phyloP scores from a whole-genome alignment of 2,797 vertebrate genomes.

The Sebastes aleutianus region DNA sequence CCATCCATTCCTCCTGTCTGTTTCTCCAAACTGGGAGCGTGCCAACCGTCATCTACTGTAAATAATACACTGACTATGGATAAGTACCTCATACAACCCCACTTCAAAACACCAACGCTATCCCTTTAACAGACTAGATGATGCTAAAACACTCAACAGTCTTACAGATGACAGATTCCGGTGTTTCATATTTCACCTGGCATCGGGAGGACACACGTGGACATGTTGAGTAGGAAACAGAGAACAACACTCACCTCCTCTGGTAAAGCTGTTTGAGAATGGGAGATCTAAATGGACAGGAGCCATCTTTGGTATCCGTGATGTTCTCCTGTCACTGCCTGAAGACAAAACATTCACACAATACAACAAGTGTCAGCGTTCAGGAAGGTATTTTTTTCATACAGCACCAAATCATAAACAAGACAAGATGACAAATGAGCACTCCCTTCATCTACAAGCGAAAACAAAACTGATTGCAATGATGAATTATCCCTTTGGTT shows the following conservation, averaged over 20 bases:
- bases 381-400: not conserved
- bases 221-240: not conserved
- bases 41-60: too few relatives aligned
- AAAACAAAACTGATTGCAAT: constrained; percentile 52
- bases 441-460: constrained; percentile 67
- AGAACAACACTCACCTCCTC: constrained; percentile 89
- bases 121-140: not conserved
- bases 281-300: constrained; percentile 95
- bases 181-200: constrained; percentile 16
- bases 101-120: too few relatives aligned
- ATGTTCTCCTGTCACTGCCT: constrained; percentile 93
- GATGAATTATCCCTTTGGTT: constrained; percentile 53
- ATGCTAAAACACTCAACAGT: not conserved
- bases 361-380: constrained; percentile 62
- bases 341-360: constrained; percentile 67
- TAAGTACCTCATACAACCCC: too few relatives aligned
- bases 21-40: too few relatives aligned
- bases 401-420: not conserved
- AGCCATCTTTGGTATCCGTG: constrained; percentile 95
- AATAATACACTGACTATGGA: too few relatives aligned
- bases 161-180: not conserved
- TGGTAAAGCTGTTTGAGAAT: constrained; percentile 95
- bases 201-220: not conserved
- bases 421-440: constrained; percentile 57
- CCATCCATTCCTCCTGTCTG: too few relatives aligned